A percentile compares a stretch with the other conserved stretches of the same genome.
These are phyloP conservation scores for Euschistus heros DNA, from an alignment of 1,140 invertebrate species.

Conservation along the genomic window DNA sequence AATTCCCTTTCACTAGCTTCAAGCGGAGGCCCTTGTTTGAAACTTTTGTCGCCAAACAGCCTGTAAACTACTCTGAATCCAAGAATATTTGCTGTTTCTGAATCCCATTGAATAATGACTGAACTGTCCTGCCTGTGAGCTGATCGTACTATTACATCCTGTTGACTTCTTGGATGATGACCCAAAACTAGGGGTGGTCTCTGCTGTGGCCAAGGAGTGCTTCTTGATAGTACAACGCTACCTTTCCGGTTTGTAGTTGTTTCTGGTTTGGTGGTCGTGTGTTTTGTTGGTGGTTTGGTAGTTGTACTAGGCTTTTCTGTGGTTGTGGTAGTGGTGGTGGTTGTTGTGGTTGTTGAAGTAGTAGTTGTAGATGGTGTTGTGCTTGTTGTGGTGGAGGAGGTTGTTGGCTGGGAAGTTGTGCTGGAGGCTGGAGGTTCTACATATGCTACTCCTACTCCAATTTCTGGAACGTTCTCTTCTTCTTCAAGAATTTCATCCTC, in stretches of 20 bases:
- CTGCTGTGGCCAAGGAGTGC: conserved; percentile 25
- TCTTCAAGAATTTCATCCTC: conserved; percentile 39
- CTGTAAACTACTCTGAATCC: conserved; percentile 83
- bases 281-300: conserved; percentile 28
- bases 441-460: conserved; percentile 30
- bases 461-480: conserved; percentile 30
- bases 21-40: conserved; percentile 76
- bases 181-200: conserved; percentile 59
- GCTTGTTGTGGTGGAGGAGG: conserved; percentile 29
- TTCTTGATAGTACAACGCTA: conserved; percentile 26
- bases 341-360: conserved; percentile 31
- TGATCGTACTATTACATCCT: conserved; percentile 72
- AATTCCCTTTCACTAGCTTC: conserved; percentile 80
- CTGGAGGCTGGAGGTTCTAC: conserved; percentile 30
- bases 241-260: conserved; percentile 32
- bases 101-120: conserved; percentile 85
- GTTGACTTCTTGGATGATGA: conserved; percentile 39
- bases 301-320: conserved; percentile 31
- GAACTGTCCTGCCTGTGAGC: conserved; percentile 76
- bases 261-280: conserved; percentile 28
- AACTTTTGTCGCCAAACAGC: conserved; percentile 78
- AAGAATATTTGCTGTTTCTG: conserved; percentile 67
- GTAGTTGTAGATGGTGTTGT: conserved; percentile 29
- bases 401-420: conserved; percentile 28
- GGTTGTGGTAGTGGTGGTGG: conserved; percentile 31